Conservation (phyloP, 2,888 invertebrate species). For the Tethea ocularis region DNA sequence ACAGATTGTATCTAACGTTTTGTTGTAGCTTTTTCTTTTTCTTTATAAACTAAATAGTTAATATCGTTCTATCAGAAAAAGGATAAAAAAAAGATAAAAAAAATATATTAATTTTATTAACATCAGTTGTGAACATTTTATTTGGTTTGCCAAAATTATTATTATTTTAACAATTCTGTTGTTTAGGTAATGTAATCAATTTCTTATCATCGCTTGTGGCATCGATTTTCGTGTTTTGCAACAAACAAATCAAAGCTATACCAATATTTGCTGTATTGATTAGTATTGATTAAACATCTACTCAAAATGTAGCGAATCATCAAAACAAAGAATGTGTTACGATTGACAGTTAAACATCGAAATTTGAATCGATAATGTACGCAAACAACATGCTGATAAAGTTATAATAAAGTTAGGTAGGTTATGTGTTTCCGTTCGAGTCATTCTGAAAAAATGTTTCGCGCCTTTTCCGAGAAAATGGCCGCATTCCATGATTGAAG, state of each 20-base stretch:
- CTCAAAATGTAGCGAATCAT: constrained; percentile 62
- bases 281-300: constrained; percentile 55
- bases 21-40: too few relatives aligned
- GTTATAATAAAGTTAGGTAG: constrained; percentile 17
- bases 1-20: too few relatives aligned
- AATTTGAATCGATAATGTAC: constrained; percentile 54
- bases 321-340: constrained; percentile 57
- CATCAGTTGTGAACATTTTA: neutral
- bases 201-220: constrained; percentile 10
- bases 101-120: neutral
- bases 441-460: constrained; percentile 47
- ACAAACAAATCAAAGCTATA: constrained; percentile 35
- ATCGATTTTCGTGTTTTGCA: constrained; percentile 12
- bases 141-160: neutral
- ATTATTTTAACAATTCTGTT: neutral
- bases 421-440: constrained; percentile 21
- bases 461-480: constrained; percentile 45
- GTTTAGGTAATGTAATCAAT: constrained; percentile 9
- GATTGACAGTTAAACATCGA: constrained; percentile 50
- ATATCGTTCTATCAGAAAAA: too few relatives aligned
- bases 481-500: constrained; percentile 8
- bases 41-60: too few relatives aligned
- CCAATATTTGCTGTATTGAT: constrained; percentile 60
- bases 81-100: neutral
- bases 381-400: constrained; percentile 35